phyloP scores from a whole-genome alignment of 2,797 vertebrate species.

The Gymnodraco acuticeps region DNA sequence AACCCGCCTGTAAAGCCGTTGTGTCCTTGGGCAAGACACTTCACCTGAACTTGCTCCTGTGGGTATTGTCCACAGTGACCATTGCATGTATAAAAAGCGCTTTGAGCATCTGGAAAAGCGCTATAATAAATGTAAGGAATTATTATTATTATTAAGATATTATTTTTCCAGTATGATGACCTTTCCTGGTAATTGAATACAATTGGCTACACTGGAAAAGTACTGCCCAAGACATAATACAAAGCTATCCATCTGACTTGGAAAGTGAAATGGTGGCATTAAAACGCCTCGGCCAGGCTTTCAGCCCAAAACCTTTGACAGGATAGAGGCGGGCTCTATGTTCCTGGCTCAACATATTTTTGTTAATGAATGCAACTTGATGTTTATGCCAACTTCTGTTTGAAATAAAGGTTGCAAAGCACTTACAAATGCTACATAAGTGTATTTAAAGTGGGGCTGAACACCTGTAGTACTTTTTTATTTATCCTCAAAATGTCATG shows the following conservation, averaged over 20 bases:
- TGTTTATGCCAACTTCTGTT: not conserved
- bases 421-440: not conserved
- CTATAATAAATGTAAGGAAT: too few relatives aligned
- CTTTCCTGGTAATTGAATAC: conserved; percentile 4
- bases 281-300: not conserved
- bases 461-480: not conserved
- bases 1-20: too few relatives aligned
- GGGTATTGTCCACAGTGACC: too few relatives aligned
- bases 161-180: not conserved
- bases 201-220: not conserved
- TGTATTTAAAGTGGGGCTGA: not conserved
- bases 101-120: too few relatives aligned
- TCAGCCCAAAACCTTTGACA: not conserved
- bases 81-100: too few relatives aligned
- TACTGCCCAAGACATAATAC: not conserved
- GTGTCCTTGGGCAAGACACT: too few relatives aligned
- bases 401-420: not conserved
- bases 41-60: too few relatives aligned
- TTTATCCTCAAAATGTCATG: conserved; percentile 7
- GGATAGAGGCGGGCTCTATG: not conserved
- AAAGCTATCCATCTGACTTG: not conserved
- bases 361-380: conserved; percentile 5
- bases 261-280: not conserved
- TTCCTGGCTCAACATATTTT: conserved; percentile 1
- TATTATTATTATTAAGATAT: too few relatives aligned